A percentile compares a stretch with the other conserved stretches of the same genome.
Conservation (phyloP, 2,888 invertebrate species). For the Mesopsocus fuscifrons region DNA sequence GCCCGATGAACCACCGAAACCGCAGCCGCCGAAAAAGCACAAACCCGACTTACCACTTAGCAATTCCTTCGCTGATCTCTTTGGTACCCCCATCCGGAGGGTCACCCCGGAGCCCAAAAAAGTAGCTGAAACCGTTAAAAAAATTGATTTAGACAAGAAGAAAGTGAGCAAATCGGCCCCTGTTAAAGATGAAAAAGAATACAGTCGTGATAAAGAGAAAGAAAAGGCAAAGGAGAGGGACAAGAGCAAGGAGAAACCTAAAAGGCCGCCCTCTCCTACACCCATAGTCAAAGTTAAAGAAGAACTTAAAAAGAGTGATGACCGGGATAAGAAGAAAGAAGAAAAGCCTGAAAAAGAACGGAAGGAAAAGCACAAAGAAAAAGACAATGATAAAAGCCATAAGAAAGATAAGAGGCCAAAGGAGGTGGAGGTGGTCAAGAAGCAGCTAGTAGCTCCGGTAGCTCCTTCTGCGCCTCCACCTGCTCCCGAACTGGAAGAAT, state of each 20-base stretch:
- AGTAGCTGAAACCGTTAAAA: slow-evolving; percentile 7
- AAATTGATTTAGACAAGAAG: slow-evolving; percentile 11
- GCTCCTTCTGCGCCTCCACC: slow-evolving; percentile 11
- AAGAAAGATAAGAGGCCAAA: slow-evolving; percentile 20
- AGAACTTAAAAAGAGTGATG: slow-evolving; percentile 23
- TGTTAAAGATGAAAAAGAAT: slow-evolving; percentile 30
- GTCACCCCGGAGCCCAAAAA: neutral
- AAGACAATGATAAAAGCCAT: slow-evolving; percentile 24
- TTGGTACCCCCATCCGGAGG: slow-evolving; percentile 51
- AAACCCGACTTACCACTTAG: slow-evolving; percentile 28
- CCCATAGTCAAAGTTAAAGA: slow-evolving; percentile 23
- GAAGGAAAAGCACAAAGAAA: slow-evolving; percentile 18
- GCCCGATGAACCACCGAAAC: slow-evolving; percentile 36
- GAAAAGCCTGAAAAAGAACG: slow-evolving; percentile 35
- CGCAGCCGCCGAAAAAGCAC: slow-evolving; percentile 33
- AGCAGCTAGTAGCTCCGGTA: slow-evolving; percentile 11
- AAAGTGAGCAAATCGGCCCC: slow-evolving; percentile 30
- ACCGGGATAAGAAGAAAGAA: slow-evolving; percentile 28
- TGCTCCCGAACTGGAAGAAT: slow-evolving; percentile 13
- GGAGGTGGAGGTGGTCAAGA: slow-evolving; percentile 13
- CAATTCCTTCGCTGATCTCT: slow-evolving; percentile 56
- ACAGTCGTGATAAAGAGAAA: slow-evolving; percentile 24
- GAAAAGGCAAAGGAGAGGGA: slow-evolving; percentile 24
- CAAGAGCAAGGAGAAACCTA: slow-evolving; percentile 18
- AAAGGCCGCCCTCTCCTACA: slow-evolving; percentile 4